A percentile compares a stretch with the other conserved stretches of the same genome.
Conservation (phyloP, 2,113 vertebrate species). For the Cyphomyrus discorhynchus region DNA sequence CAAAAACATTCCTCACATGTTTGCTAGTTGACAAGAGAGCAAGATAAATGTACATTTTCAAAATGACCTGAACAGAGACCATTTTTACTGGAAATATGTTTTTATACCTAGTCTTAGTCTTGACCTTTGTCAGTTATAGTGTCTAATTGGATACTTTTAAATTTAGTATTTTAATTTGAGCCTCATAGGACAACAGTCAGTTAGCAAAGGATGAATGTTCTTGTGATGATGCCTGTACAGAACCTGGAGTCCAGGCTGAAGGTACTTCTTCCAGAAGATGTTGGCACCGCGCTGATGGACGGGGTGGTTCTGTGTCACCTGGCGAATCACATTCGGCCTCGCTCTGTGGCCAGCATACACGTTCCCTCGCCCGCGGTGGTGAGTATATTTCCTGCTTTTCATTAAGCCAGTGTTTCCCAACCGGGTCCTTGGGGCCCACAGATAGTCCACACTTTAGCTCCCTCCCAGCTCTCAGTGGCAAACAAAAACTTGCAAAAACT, state of each 20-base stretch:
- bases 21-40: not conserved
- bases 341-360: slow-evolving; percentile 94
- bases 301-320: slow-evolving; percentile 96
- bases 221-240: slow-evolving; percentile 48
- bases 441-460: not conserved
- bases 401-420: not conserved
- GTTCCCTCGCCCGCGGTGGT: slow-evolving; percentile 97
- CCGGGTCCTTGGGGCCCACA: not conserved
- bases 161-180: not conserved
- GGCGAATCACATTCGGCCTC: slow-evolving; percentile 94
- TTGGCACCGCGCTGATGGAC: slow-evolving; percentile 92
- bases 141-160: not conserved
- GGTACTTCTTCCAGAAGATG: slow-evolving; percentile 92
- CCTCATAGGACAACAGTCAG: not conserved
- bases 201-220: not conserved
- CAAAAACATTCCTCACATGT: not conserved
- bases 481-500: no score
- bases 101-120: not conserved
- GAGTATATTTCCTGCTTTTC: not conserved
- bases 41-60: not conserved
- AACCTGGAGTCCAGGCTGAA: slow-evolving; percentile 91
- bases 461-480: not conserved
- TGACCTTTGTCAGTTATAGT: not conserved
- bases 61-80: not conserved
- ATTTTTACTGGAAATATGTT: not conserved